Evolutionary conservation across 2,113 vertebrate species (phyloP).

Genomic region (Syngnathus typhle): DNA sequence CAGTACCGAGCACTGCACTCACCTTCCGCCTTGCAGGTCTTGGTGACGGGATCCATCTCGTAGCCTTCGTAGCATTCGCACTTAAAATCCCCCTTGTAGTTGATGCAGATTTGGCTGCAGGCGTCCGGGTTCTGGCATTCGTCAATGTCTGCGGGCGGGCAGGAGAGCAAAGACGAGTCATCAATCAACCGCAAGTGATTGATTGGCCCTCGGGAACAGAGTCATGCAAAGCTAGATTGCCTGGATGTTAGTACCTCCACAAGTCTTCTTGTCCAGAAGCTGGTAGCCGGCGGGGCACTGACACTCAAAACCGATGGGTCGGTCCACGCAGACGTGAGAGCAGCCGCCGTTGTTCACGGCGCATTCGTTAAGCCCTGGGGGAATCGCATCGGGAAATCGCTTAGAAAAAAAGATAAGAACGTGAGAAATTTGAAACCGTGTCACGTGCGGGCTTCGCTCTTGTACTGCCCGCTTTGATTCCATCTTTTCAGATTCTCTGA

Average conservation of each 20-base stretch:
- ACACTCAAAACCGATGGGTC: conserved; percentile 89
- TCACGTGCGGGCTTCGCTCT: not conserved
- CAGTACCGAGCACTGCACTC: conserved; percentile 40
- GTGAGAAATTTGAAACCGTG: conserved; percentile 6
- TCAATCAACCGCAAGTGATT: conserved; percentile 38
- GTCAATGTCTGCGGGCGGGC: conserved; percentile 78
- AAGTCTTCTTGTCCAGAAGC: conserved; percentile 94
- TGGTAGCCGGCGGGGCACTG: conserved; percentile 88
- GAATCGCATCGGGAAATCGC: conserved; percentile 2
- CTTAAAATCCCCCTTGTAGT: conserved; percentile 95
- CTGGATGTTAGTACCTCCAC: conserved; percentile 77
- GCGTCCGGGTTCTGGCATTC: conserved; percentile 89
- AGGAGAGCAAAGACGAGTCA: conserved; percentile 53
- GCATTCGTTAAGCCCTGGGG: conserved; percentile 76
- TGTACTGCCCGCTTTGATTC: too few species aligned
- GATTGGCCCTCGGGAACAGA: conserved; percentile 7
- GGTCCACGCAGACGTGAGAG: conserved; percentile 90
- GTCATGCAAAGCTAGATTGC: too few species aligned
- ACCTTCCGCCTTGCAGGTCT: conserved; percentile 94
- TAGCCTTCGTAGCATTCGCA: conserved; percentile 92
- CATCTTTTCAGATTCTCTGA: conserved; percentile 15
- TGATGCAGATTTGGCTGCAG: conserved; percentile 95
- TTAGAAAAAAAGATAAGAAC: not conserved
- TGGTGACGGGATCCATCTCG: conserved; percentile 87
- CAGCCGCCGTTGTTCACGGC: conserved; percentile 91